Conservation (phyloP, 2,888 invertebrate genomes). For the Stomorhina lunata region DNA sequence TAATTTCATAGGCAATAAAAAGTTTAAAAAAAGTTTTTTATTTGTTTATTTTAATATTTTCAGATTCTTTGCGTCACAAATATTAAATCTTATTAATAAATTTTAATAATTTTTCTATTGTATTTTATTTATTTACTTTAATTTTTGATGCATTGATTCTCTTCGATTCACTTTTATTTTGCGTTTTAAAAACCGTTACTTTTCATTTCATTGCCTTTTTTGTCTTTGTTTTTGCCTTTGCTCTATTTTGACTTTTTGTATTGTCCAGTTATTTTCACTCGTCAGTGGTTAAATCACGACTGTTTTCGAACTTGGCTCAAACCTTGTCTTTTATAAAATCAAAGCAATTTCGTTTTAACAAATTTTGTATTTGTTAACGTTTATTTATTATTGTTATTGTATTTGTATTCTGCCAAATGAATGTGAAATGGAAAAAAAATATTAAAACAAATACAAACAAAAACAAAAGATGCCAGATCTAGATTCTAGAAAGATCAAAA, state of each 20-base stretch:
- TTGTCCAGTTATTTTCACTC: slow-evolving; percentile 66
- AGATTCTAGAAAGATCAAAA: too few relatives aligned
- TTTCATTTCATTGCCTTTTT: not conserved
- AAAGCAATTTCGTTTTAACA: slow-evolving; percentile 65
- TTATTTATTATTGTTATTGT: slow-evolving; percentile 9
- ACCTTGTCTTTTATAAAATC: slow-evolving; percentile 75
- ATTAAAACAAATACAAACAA: not conserved
- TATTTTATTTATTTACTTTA: slow-evolving; percentile 15
- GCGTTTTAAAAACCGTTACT: not conserved
- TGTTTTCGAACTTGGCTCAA: slow-evolving; percentile 73
- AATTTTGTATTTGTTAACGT: slow-evolving; percentile 7
- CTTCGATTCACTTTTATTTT: not conserved
- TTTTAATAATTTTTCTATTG: not conserved
- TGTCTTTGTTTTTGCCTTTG: slow-evolving; percentile 1
- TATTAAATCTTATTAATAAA: not conserved
- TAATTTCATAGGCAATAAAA: too few relatives aligned
- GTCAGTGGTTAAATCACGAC: slow-evolving; percentile 72
- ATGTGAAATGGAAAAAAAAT: slow-evolving; percentile 29
- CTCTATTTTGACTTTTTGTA: not conserved
- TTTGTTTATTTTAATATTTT: too few relatives aligned
- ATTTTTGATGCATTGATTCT: not conserved
- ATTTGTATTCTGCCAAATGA: slow-evolving; percentile 25
- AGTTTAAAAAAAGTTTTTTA: too few relatives aligned
- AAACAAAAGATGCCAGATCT: slow-evolving; percentile 38
- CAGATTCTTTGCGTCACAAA: too few relatives aligned